phyloP scores from a whole-genome alignment of 2,888 invertebrate genomes.

The Latheticus oryzae region DNA sequence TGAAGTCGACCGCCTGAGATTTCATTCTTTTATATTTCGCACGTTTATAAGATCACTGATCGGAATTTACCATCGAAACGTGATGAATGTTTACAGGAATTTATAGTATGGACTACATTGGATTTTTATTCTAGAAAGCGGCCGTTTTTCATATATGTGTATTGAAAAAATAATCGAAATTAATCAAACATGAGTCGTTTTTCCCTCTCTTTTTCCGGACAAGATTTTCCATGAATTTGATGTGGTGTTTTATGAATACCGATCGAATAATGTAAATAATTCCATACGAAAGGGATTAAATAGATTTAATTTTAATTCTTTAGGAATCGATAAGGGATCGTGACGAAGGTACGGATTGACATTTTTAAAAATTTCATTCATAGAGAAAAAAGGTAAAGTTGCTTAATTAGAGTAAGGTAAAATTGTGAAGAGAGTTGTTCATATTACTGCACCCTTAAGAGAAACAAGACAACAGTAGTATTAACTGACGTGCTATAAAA shows the following conservation, averaged over 20 bases:
- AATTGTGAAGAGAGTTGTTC: not conserved
- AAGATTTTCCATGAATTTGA: not conserved
- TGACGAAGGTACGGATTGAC: slow-evolving; percentile 32
- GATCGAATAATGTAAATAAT: slow-evolving; percentile 17
- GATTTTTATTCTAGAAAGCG: slow-evolving; percentile 26
- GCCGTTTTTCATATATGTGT: slow-evolving; percentile 20
- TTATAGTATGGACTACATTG: slow-evolving; percentile 29
- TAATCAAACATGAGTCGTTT: slow-evolving; percentile 30
- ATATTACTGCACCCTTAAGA: slow-evolving; percentile 13
- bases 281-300: slow-evolving; percentile 12
- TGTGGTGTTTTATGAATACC: not conserved
- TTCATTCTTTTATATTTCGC: slow-evolving; percentile 56
- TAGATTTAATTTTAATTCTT: slow-evolving; percentile 27
- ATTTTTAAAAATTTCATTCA: slow-evolving; percentile 29
- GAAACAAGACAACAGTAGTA: slow-evolving; percentile 7
- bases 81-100: slow-evolving; percentile 39
- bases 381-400: slow-evolving; percentile 14
- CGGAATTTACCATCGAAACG: slow-evolving; percentile 41
- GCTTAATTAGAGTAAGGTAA: slow-evolving; percentile 6
- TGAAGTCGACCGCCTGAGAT: slow-evolving; percentile 56
- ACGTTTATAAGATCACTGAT: slow-evolving; percentile 50
- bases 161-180: slow-evolving; percentile 35
- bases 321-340: slow-evolving; percentile 24
- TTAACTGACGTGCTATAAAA: slow-evolving; percentile 18
- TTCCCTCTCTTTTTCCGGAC: not conserved